A percentile compares a stretch with the other conserved stretches of the same genome.
These are phyloP conservation scores for Pollenia amentaria DNA, from an alignment of 2,888 invertebrate genomes.

Conservation along the genomic window DNA sequence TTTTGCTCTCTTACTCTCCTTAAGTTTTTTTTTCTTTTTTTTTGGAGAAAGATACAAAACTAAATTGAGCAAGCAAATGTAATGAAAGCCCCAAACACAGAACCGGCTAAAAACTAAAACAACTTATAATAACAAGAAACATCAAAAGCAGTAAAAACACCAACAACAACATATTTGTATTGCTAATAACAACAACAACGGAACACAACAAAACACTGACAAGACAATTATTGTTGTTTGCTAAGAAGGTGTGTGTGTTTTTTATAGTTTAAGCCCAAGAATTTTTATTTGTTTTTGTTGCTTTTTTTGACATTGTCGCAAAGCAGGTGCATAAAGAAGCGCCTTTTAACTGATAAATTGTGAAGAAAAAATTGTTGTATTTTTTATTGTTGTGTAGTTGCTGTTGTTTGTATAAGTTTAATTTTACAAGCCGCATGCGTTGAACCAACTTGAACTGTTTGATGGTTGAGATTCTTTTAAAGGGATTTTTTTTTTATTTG, in stretches of 20 bases:
- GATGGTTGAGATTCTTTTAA: conserved; percentile 9
- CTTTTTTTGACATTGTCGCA: conserved; percentile 24
- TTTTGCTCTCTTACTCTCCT: conserved; percentile 7
- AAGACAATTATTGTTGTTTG: conserved; percentile 57
- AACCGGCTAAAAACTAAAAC: conserved; percentile 59
- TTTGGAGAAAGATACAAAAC: conserved; percentile 15
- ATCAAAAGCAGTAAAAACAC: conserved; percentile 22
- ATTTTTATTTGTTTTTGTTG: conserved; percentile 26
- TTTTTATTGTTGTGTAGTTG: not conserved
- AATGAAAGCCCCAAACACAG: conserved; percentile 43
- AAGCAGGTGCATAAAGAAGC: conserved; percentile 66
- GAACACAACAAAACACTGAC: conserved; percentile 42
- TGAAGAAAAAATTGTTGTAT: not conserved
- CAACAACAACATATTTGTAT: not conserved
- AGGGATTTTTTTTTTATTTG: conserved; percentile 14
- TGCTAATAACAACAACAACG: not conserved
- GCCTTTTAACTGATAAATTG: conserved; percentile 43
- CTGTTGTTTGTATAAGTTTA: conserved; percentile 33
- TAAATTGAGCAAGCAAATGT: not conserved
- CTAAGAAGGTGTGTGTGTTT: not conserved
- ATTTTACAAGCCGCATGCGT: conserved; percentile 65
- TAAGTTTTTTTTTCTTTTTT: not conserved
- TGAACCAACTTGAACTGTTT: conserved; percentile 49
- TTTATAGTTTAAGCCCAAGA: conserved; percentile 39
- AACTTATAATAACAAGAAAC: conserved; percentile 51